phyloP scores from a whole-genome alignment of 2,888 invertebrate species.

The Invenusta paracnida region DNA sequence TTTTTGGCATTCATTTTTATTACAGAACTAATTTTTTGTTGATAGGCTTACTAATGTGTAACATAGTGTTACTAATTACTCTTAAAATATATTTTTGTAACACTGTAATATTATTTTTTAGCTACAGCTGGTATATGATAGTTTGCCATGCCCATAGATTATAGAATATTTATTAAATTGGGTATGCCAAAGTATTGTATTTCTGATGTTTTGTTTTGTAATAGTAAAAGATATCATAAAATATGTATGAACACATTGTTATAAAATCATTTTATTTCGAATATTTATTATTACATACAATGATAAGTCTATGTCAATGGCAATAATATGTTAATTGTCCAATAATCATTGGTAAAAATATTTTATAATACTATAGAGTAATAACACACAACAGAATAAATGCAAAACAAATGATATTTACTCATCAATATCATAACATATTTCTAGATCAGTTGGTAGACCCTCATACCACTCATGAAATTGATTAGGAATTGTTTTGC shows the following conservation, averaged over 20 bases:
- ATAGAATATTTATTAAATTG: constrained; percentile 21
- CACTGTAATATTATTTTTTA: neutral
- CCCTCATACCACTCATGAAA: constrained; percentile 29
- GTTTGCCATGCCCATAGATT: constrained; percentile 29
- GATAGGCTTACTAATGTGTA: constrained; percentile 2
- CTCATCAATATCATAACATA: constrained; percentile 3
- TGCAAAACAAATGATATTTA: neutral
- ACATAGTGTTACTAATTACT: constrained; percentile 8
- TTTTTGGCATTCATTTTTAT: constrained; percentile 10
- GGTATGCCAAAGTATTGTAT: constrained; percentile 26
- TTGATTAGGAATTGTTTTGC: constrained; percentile 7
- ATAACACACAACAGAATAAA: neutral
- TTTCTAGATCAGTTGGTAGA: neutral
- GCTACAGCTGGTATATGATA: neutral
- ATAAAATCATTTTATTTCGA: neutral
- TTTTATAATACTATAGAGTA: constrained; percentile 11
- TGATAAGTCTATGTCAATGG: neutral
- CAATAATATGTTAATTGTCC: neutral
- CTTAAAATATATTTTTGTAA: neutral
- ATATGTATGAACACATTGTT: constrained; percentile 4
- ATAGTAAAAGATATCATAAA: constrained; percentile 16
- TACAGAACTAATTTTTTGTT: constrained; percentile 6
- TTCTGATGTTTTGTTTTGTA: constrained; percentile 7
- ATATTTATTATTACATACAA: neutral
- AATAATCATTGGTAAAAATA: neutral